Evolutionary conservation across 2,113 vertebrate species (phyloP), one percentile per base, ranked within the genome.

Genomic region (Hirundichthys speculiger): DNA sequence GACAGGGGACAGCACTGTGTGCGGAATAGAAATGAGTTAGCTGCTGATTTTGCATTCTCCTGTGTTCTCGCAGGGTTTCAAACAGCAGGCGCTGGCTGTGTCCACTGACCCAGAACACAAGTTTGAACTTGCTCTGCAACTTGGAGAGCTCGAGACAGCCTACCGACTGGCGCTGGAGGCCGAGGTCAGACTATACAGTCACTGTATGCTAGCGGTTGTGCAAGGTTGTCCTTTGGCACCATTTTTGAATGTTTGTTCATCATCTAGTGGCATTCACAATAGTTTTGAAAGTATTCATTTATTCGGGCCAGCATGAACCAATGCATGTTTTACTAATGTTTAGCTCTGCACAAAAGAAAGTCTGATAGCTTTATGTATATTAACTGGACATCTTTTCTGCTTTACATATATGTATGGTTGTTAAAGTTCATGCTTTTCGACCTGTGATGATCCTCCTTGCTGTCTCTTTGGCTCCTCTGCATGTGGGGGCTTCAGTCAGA

Each of bases 31-130:
- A 14, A 13, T 22, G 46, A 13, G 21, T 10, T 48, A 12, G 16
- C 16, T 55, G 25, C 55, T 50, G 42, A 19, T 11, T 46, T 61
- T 25, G 5, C 13, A 39, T 63, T 53, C 1, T 66, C 21, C 80
- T 1, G 7, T 45, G 8, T 74, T 51, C 56, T 11, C 74, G 62
- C 67, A 99, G 98, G 98, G 98, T 43, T 99, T 98, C 90, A 99
- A 98, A 85, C 96, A 97, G 81, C 97, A 99, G 92, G 98, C 98
- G 14, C 91, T 99, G 69, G 96, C 97, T 20, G 98, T 99, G 39
- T 99, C 98, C 67, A 96, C 96, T 54, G 98, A 99, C 86, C 93
- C 98, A 14, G 98, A 99, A 73, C 98, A 99, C 90, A 93, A 96
- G 72, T 99, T 99, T 91, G 97, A 99, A 74, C 91, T 99, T 82